Evolutionary conservation across 2,888 invertebrate species (phyloP).

Genomic region (Pelosia muscerda): DNA sequence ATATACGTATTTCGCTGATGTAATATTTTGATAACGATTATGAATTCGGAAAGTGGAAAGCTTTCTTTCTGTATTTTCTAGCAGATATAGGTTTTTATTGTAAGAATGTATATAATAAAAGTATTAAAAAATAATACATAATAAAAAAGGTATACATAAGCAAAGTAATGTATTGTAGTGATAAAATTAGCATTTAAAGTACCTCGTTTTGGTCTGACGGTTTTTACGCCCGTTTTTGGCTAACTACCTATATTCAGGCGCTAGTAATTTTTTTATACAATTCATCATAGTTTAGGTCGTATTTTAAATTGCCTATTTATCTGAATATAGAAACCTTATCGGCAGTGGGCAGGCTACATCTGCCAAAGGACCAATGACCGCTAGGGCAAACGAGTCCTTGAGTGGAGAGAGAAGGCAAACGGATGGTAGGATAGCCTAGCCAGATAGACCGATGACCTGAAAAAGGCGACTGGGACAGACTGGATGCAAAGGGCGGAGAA

Average conservation of each 20-base stretch:
- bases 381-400: too few species aligned
- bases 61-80: too few species aligned
- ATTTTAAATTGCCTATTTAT: background rate
- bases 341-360: too few species aligned
- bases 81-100: background rate
- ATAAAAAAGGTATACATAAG: background rate
- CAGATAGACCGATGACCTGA: too few species aligned
- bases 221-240: background rate
- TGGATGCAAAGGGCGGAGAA: too few species aligned
- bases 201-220: constrained; percentile 1
- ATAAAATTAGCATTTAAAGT: background rate
- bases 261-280: background rate
- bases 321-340: background rate
- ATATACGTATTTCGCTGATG: background rate
- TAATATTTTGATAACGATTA: too few species aligned
- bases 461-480: too few species aligned
- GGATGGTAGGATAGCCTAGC: too few species aligned
- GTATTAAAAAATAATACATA: too few species aligned
- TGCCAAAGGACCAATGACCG: too few species aligned
- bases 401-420: too few species aligned
- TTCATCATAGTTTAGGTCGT: background rate
- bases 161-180: background rate
- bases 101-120: background rate
- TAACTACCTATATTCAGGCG: background rate
- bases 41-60: background rate